Evolutionary conservation across 2,797 vertebrate genomes (phyloP), one percentile per base, ranked within the genome.

Genomic region (Hypotaenidia okinawae): DNA sequence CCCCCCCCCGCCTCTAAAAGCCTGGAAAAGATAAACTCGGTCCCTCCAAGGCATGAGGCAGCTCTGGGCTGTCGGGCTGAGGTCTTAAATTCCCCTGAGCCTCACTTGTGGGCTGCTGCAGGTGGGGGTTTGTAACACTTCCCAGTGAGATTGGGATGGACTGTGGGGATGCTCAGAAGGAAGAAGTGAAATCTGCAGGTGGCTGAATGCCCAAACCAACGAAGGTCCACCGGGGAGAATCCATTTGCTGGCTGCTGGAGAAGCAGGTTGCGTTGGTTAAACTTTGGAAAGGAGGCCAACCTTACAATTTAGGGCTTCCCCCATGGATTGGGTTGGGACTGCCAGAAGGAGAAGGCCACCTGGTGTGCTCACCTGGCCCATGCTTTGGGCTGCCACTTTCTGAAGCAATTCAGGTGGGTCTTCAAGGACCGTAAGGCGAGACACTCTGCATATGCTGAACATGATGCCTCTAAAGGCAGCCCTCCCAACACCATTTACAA

Each of bases 381-480:
- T 8, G 3, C 18, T 59, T 78, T 5, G 6, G 19, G 16, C 15
- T 54, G 32, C 39, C 45, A 3, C 35, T 61, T 75, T 58, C 70
- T 63, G 30, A 37, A 75, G 18, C 43, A 30, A 28, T 75, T 75
- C 19, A 57, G 17, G 8, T 13, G 8, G 24, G 32, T 58, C 12
- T 47, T 33, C 59, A 13, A 3, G 45, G 62, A 54, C 25, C 14
- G 5, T 0, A 0, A 12, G 2, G 6, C 22, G n/a, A 85, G 24
- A 23, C 10, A 3, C 6, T 39, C 47, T 74, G 18, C 0, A 0
- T 3, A 24, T 16, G 30, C 3, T 12, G 13, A 32, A 66, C 62
- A 28, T 2, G 0, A 19, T 6, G 14, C 16, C 83, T 59, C 55
- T n/a, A 72, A 37, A 51, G 63, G 54, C 61, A 43, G 45, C 11